These are phyloP conservation scores for Salvelinus namaycush DNA, from an alignment of 2,113 vertebrate species.

Conservation along the genomic window DNA sequence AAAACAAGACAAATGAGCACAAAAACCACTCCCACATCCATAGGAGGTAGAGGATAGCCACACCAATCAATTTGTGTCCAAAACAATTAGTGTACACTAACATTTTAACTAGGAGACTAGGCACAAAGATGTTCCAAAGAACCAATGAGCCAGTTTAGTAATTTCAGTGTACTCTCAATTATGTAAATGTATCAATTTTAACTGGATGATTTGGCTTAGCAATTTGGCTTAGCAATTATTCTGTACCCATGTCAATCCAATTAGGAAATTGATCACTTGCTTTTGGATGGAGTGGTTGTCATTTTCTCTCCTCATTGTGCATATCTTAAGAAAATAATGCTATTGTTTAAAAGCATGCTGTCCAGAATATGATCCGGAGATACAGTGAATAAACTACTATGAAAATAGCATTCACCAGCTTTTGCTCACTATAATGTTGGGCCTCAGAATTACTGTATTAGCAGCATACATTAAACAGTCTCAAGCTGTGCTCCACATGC, in stretches of 20 bases:
- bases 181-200: no score
- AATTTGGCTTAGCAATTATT: not conserved
- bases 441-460: not conserved
- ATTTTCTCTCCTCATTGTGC: constrained; percentile 38
- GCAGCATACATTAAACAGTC: not conserved
- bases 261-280: constrained; percentile 9
- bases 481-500: not conserved
- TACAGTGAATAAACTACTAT: not conserved
- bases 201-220: no score
- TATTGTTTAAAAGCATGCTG: not conserved
- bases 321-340: not conserved
- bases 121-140: no score
- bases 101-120: no score
- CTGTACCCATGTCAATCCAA: not conserved
- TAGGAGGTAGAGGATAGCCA: no score
- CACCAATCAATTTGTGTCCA: no score
- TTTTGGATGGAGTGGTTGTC: constrained; percentile 19
- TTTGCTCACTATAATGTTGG: not conserved
- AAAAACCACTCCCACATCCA: not conserved
- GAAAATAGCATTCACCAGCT: not conserved
- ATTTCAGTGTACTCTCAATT: no score
- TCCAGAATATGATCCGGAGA: not conserved
- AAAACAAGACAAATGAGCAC: constrained; percentile 7
- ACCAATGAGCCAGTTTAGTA: no score
- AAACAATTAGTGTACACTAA: no score